Conservation (phyloP, 2,888 invertebrate species). For the Campopleginae sp. region DNA sequence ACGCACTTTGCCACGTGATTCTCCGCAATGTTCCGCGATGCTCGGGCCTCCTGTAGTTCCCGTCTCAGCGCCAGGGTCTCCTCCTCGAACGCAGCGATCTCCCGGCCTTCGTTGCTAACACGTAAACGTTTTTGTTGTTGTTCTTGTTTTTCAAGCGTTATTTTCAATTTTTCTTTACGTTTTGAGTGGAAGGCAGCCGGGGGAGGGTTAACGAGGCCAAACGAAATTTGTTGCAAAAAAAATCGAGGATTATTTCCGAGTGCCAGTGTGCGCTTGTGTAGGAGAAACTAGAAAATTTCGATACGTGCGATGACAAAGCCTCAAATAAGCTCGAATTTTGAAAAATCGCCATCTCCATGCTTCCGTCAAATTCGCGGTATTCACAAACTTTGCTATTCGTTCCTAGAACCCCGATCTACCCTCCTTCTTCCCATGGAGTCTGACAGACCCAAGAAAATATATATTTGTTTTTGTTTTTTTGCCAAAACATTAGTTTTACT, state of each 20-base stretch:
- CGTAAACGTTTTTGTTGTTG: slow-evolving; percentile 54
- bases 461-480: neutral
- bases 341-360: neutral
- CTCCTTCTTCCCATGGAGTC: neutral
- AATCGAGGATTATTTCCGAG: neutral
- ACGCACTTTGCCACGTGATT: slow-evolving; percentile 82
- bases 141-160: slow-evolving; percentile 27
- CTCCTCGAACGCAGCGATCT: slow-evolving; percentile 83
- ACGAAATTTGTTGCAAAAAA: neutral
- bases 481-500: neutral
- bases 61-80: slow-evolving; percentile 81
- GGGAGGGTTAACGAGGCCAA: neutral
- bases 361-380: neutral
- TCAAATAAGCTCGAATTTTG: neutral
- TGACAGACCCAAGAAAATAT: neutral
- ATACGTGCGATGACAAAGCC: slow-evolving; percentile 4
- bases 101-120: slow-evolving; percentile 79
- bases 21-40: slow-evolving; percentile 78
- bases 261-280: slow-evolving; percentile 5
- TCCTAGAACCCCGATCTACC: neutral
- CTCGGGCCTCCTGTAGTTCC: slow-evolving; percentile 82
- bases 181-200: neutral
- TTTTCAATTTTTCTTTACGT: slow-evolving; percentile 29
- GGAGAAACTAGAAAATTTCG: neutral
- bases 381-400: neutral